phyloP scores from a whole-genome alignment of 2,797 vertebrate species.

The Megaceryle alcyon region DNA sequence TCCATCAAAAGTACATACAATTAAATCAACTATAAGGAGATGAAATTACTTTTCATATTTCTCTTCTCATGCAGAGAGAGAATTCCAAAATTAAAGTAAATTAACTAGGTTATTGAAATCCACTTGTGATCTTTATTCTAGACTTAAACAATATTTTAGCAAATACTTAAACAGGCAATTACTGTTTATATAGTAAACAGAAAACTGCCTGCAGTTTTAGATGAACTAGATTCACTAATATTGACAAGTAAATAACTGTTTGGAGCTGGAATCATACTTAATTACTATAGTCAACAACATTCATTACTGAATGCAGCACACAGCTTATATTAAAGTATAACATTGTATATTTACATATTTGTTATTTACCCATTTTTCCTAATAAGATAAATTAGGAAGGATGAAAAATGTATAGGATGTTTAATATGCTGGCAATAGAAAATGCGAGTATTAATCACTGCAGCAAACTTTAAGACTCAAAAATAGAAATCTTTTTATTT shows the following conservation, averaged over 20 bases:
- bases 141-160: slow-evolving; percentile 51
- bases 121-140: slow-evolving; percentile 55
- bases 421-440: background rate
- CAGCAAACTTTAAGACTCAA: background rate
- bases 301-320: background rate
- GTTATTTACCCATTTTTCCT: background rate
- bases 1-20: slow-evolving; percentile 69
- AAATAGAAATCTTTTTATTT: background rate
- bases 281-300: slow-evolving; percentile 37
- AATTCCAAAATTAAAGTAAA: slow-evolving; percentile 65
- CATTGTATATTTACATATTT: background rate
- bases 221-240: slow-evolving; percentile 27
- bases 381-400: background rate
- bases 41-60: slow-evolving; percentile 74
- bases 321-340: background rate
- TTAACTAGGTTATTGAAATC: slow-evolving; percentile 63
- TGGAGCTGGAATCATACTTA: slow-evolving; percentile 14
- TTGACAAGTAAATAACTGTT: slow-evolving; percentile 28
- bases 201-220: slow-evolving; percentile 19
- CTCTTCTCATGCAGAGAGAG: slow-evolving; percentile 63
- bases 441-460: background rate
- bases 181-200: slow-evolving; percentile 42
- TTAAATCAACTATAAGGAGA: slow-evolving; percentile 69
- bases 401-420: background rate
- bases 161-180: slow-evolving; percentile 38